Evolutionary conservation across 2,797 vertebrate species (phyloP), one percentile per base, ranked within the genome.

Genomic region (Decapterus maruadsi): DNA sequence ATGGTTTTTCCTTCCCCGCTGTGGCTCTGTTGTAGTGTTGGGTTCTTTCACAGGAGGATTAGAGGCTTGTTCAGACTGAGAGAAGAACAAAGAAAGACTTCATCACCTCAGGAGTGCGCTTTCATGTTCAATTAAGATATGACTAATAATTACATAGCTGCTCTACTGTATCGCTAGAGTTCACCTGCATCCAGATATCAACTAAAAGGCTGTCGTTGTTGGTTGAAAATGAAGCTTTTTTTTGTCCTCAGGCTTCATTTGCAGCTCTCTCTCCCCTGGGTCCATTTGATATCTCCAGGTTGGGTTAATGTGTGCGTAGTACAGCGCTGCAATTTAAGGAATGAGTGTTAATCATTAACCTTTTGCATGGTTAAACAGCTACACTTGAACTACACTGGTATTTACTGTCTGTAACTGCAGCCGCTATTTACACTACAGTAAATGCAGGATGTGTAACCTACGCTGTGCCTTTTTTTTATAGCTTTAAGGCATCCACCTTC

Each of bases 281-380:
- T 77, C 38, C 57, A 66, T 26, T 22, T 31, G 3, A 64, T 72
- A 77, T 69, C 57, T 73, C 36, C 61, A 50, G 42, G 17, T 45
- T 50, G 64, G 79, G 88, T 87, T 89, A 90, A 89, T 89, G 85
- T 91, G 81, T 89, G 80, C 86, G 72, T 64, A 56, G 81, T 61
- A 36, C 62, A 74, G 3, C 76, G 76, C 75, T 73, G 80, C 61
- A 72, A 65, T 87, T 79, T 78, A 68, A 65, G 56, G 56, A 72
- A 64, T 42, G n/a, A 1, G 2, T 42, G 84, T 90, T 80, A 92
- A 93, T 89, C 77, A 93, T 91, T 92, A 87, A 90, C 76, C 34
- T 10, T 72, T 50, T n/a, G 38, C 26, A 61, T 56, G 38, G 40
- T 36, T 36, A 42, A 83, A 22, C 20, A 2, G 46, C 56, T 50